These are phyloP conservation scores for Heterodera carotae DNA, from an alignment of 1,140 invertebrate species.

Conservation along the genomic window DNA sequence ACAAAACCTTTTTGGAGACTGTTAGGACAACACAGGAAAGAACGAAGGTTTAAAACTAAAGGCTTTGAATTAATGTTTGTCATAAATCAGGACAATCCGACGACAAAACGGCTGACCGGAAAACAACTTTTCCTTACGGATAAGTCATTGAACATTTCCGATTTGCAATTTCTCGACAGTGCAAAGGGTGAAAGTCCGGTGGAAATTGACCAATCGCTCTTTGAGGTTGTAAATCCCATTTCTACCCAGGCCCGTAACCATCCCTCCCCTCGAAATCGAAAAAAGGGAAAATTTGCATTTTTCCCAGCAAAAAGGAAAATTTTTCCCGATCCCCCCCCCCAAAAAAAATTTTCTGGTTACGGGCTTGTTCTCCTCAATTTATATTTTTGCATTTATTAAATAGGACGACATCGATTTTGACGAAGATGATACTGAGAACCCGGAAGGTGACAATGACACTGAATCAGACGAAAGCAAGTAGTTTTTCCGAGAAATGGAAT, in stretches of 20 bases:
- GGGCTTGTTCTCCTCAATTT: too few relatives aligned
- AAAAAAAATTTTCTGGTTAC: too few relatives aligned
- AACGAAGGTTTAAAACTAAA: conserved; percentile 20
- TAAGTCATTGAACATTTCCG: conserved; percentile 34
- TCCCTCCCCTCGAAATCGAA: too few relatives aligned
- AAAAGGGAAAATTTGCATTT: too few relatives aligned
- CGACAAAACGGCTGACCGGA: conserved; percentile 31
- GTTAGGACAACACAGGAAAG: conserved; percentile 3
- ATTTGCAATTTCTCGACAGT: conserved; percentile 32
- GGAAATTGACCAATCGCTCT: conserved; percentile 36
- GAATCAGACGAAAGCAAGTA: background rate
- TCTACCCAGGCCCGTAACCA: too few relatives aligned
- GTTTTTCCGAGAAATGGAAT: background rate
- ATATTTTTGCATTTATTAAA: background rate
- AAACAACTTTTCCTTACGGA: conserved; percentile 38
- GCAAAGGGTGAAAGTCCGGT: conserved; percentile 6
- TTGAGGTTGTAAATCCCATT: conserved; percentile 19
- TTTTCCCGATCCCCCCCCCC: too few relatives aligned
- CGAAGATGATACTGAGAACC: conserved; percentile 14
- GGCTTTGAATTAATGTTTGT: background rate
- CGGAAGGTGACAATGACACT: background rate
- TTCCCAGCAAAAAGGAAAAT: too few relatives aligned
- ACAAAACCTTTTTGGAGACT: conserved; percentile 28
- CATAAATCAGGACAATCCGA: conserved; percentile 4
- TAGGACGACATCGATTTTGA: conserved; percentile 27